Conservation (phyloP, 2,888 invertebrate genomes). For the Agrotis exclamationis region DNA sequence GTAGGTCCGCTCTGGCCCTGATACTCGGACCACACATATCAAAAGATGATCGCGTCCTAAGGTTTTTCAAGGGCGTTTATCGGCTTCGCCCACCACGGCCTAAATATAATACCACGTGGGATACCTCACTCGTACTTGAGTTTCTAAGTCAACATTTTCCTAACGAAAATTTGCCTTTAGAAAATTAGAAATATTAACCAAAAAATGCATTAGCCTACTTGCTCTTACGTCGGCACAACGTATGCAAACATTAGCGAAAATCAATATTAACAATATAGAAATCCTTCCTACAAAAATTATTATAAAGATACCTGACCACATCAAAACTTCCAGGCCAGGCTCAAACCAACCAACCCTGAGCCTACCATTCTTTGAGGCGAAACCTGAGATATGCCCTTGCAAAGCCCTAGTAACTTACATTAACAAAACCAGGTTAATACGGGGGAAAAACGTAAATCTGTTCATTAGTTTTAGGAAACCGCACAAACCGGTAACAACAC, state of each 20-base stretch:
- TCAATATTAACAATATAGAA: slow-evolving; percentile 6
- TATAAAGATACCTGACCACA: slow-evolving; percentile 4
- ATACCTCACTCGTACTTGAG: not conserved
- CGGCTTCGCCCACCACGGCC: slow-evolving; percentile 5
- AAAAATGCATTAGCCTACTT: not conserved
- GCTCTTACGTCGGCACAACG: not conserved
- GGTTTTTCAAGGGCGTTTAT: slow-evolving; percentile 2
- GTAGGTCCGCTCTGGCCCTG: not conserved
- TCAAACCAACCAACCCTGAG: not conserved
- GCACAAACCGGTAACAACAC: not conserved
- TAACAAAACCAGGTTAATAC: not conserved
- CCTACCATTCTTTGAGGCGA: not conserved
- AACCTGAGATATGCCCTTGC: slow-evolving; percentile 6
- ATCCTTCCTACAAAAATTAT: not conserved
- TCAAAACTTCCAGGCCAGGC: slow-evolving; percentile 2
- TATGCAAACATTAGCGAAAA: not conserved
- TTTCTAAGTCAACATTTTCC: not conserved
- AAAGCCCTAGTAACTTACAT: not conserved
- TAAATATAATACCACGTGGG: slow-evolving; percentile 6
- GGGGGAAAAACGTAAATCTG: not conserved
- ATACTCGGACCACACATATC: not conserved
- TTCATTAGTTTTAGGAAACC: slow-evolving; percentile 11
- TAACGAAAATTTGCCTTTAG: not conserved
- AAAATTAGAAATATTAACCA: slow-evolving; percentile 7
- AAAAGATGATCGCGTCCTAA: not conserved